phyloP scores from a whole-genome alignment of 2,113 vertebrate genomes.

The Centrocercus urophasianus region DNA sequence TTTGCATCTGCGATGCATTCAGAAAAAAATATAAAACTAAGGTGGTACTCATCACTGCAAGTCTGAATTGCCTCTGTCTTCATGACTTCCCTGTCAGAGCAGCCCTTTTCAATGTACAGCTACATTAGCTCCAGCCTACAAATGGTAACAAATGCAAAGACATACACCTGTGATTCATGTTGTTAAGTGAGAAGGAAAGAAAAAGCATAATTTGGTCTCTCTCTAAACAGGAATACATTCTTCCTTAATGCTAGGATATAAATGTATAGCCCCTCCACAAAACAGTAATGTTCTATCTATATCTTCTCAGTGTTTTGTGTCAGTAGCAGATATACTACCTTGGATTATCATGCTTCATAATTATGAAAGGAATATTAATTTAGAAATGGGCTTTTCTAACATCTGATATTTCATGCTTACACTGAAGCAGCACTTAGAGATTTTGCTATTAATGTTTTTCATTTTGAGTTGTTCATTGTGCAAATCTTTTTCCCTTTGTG shows the following conservation, averaged over 20 bases:
- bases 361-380: constrained; percentile 30
- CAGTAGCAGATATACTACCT: not conserved
- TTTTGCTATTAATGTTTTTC: constrained; percentile 37
- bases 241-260: not conserved
- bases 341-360: not conserved
- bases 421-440: not conserved
- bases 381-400: constrained; percentile 38
- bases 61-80: constrained; percentile 14
- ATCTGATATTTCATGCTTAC: constrained; percentile 27
- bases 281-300: not conserved
- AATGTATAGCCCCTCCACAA: not conserved
- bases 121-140: constrained; percentile 27
- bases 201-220: not conserved
- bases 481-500: not conserved
- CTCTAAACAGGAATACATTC: not conserved
- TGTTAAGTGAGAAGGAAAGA: not conserved
- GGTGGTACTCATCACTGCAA: not conserved
- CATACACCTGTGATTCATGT: not conserved
- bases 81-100: constrained; percentile 19
- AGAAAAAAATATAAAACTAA: constrained; percentile 48
- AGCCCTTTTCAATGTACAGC: constrained; percentile 25
- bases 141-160: constrained; percentile 13
- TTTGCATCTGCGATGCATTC: constrained; percentile 18
- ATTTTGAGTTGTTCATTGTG: not conserved
- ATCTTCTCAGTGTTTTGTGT: not conserved